Percentiles rank a stretch among this genome's conserved stretches.
Evolutionary conservation across 1,140 invertebrate genomes (phyloP).

Genomic region (Sesamia nonagrioides): DNA sequence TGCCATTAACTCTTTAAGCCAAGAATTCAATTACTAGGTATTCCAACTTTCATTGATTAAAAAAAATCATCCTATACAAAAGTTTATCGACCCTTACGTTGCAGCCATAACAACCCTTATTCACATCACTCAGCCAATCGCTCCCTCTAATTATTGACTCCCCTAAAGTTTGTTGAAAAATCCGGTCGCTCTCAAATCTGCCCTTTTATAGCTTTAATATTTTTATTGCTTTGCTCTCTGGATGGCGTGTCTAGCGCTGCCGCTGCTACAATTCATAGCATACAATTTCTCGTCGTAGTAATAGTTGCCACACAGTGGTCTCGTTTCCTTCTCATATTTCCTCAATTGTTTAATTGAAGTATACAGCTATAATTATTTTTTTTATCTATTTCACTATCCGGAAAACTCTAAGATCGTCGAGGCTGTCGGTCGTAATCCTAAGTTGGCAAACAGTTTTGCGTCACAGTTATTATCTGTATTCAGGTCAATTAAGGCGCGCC

Average conservation of each 20-base stretch:
- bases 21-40: constrained; percentile 7
- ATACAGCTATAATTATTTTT: constrained; percentile 60
- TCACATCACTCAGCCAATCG: constrained; percentile 74
- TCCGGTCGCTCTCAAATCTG: constrained; percentile 69
- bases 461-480: constrained; percentile 72
- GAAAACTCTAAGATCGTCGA: constrained; percentile 57
- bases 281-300: constrained; percentile 21
- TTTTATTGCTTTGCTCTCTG: constrained; percentile 68
- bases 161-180: constrained; percentile 81
- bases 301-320: constrained; percentile 49
- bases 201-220: constrained; percentile 76
- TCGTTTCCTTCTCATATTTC: constrained; percentile 57
- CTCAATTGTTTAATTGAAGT: constrained; percentile 60
- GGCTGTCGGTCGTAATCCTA: constrained; percentile 59
- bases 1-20: background rate
- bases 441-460: constrained; percentile 71
- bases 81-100: constrained; percentile 79
- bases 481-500: constrained; percentile 69
- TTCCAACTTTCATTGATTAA: constrained; percentile 29
- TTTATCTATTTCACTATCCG: constrained; percentile 60
- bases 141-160: constrained; percentile 84
- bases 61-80: constrained; percentile 58
- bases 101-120: constrained; percentile 82
- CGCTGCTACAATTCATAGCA: constrained; percentile 39
- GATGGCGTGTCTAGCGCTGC: constrained; percentile 45